Evolutionary conservation across 2,888 invertebrate species (phyloP), one percentile per base, ranked within the genome.

Genomic region (Noctua janthe): DNA sequence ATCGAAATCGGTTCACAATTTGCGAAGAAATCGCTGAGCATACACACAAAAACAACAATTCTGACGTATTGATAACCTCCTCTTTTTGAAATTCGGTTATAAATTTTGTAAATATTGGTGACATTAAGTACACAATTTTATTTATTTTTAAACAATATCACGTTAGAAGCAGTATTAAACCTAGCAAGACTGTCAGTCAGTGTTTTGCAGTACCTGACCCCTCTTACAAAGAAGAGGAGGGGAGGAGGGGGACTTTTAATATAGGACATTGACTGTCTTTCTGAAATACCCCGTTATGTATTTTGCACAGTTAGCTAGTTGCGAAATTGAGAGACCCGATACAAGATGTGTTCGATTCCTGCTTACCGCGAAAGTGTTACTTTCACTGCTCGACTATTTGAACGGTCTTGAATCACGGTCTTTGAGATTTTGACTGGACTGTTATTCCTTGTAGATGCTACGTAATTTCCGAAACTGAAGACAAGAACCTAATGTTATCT

Each of bases 381-480:
- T 84, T 84, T 81, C 81, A 81, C 85, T 64, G 39, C 2, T 23
- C 49, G n/a, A 11, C 39, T 8, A 15, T 56, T 17, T 29, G 39
- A 78, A 43, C 62, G 56, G 43, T 56, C 17, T 71, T 51, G 64
- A n/a, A 56, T 49, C 43, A 66, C 79, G 49, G 5, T 56, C 56
- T 43, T 84, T 66, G 23, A 66, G 1, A 66, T 75, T 75, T 49
- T 49, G n/a, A 43, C 29, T 47, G 17, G 17, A 62, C 49, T 23
- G 29, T 23, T 11, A 29, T 66, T 62, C 35, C n/a, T 15, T 20
- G 20, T 1, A 71, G 13, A 67, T n/a, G 23, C 0, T n/a, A 15
- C n/a, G 54, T 56, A 66, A 51, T n/a, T 43, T 15, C 29, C 75
- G 8, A 56, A 54, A 43, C 10, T 7, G 20, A 3, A 39, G 20